Conservation (phyloP, 2,888 invertebrate species). For the Cryptus armator region DNA sequence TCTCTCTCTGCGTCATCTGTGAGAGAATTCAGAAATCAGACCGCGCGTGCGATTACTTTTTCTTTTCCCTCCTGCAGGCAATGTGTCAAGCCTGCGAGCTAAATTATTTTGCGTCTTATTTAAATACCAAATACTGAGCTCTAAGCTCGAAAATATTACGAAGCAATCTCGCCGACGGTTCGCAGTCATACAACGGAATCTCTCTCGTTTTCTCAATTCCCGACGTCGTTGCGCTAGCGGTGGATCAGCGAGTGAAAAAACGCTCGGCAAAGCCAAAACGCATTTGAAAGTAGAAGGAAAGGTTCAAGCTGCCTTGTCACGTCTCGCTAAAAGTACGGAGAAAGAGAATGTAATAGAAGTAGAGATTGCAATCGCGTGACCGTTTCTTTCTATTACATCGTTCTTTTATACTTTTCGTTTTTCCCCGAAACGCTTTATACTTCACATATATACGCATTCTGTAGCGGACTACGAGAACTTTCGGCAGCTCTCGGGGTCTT, state of each 20-base stretch:
- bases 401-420: conserved; percentile 5
- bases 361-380: conserved; percentile 60
- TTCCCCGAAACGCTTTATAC: conserved; percentile 32
- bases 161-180: conserved; percentile 4
- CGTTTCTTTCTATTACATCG: conserved; percentile 27
- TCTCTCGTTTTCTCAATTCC: background rate
- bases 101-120: conserved; percentile 18
- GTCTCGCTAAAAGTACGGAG: background rate
- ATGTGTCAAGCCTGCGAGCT: conserved; percentile 2
- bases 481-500: background rate
- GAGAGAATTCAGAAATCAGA: background rate
- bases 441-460: background rate
- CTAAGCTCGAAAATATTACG: conserved; percentile 2
- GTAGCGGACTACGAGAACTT: background rate
- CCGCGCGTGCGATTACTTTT: conserved; percentile 1
- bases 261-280: conserved; percentile 6
- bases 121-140: conserved; percentile 14
- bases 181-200: background rate
- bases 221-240: background rate
- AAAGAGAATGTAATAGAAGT: conserved; percentile 7
- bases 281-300: conserved; percentile 13
- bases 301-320: conserved; percentile 44
- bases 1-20: background rate
- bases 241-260: conserved; percentile 12
- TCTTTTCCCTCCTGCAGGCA: background rate